phyloP scores from a whole-genome alignment of 1,140 invertebrate genomes.

The Vollenhovia emeryi region DNA sequence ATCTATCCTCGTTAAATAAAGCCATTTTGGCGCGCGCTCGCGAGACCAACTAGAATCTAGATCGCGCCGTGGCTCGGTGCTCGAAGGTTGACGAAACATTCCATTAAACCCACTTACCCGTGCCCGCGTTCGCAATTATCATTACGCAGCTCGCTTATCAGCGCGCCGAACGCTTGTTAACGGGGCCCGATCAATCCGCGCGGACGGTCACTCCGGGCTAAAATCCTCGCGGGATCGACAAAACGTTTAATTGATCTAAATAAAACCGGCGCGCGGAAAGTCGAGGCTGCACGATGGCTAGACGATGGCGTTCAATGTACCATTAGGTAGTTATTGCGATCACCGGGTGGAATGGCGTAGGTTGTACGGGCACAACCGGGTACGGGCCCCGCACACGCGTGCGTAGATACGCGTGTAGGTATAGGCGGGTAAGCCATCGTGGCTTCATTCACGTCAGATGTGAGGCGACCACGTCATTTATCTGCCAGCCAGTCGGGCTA shows the following conservation, averaged over 20 bases:
- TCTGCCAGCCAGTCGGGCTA: conserved; percentile 76
- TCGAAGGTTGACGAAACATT: conserved; percentile 51
- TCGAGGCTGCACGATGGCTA: conserved; percentile 19
- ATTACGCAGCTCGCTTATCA: conserved; percentile 17
- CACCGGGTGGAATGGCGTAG: conserved; percentile 55
- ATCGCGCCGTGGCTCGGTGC: background rate
- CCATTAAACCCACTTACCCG: conserved; percentile 26
- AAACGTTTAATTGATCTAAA: conserved; percentile 60
- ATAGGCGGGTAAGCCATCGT: conserved; percentile 73
- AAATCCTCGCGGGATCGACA: conserved; percentile 29
- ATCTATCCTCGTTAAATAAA: conserved; percentile 23
- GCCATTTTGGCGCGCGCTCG: background rate
- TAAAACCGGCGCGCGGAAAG: conserved; percentile 23
- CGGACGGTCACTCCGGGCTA: conserved; percentile 32
- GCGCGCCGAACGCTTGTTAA: conserved; percentile 22
- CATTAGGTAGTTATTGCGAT: conserved; percentile 81
- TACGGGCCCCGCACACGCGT: conserved; percentile 3
- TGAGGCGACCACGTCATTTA: conserved; percentile 81
- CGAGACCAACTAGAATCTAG: conserved; percentile 22
- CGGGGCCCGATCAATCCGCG: background rate
- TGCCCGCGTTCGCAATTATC: conserved; percentile 20
- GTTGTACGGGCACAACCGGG: conserved; percentile 11
- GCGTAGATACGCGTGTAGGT: conserved; percentile 51
- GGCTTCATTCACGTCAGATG: conserved; percentile 82
- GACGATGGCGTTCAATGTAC: conserved; percentile 75